These are phyloP conservation scores for Meta bourneti DNA, from an alignment of 2,888 invertebrate genomes.

Conservation along the genomic window DNA sequence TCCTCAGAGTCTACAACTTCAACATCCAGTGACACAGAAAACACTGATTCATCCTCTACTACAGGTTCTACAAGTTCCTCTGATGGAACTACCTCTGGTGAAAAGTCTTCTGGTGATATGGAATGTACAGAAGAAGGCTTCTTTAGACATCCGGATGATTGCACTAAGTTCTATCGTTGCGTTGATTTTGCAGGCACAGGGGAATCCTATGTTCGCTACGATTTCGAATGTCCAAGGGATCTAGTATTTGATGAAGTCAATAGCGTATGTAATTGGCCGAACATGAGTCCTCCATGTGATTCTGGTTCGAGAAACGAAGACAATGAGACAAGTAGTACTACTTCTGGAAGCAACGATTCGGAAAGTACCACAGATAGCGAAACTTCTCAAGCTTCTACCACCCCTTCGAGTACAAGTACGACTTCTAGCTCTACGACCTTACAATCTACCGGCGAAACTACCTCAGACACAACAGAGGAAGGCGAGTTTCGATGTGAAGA, in stretches of 20 bases:
- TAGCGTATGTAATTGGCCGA: conserved; percentile 78
- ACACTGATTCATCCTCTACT: conserved; percentile 29
- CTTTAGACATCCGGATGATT: conserved; percentile 78
- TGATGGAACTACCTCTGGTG: conserved; percentile 7
- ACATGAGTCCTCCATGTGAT: conserved; percentile 76
- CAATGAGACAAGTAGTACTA: conserved; percentile 8
- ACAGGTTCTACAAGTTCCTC: conserved; percentile 15
- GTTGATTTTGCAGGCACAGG: conserved; percentile 76
- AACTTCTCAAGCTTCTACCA: neutral
- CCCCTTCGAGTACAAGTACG: neutral
- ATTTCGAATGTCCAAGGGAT: conserved; percentile 77
- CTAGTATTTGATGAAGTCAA: conserved; percentile 77
- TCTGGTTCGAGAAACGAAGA: conserved; percentile 23
- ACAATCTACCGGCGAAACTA: neutral
- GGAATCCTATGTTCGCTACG: conserved; percentile 73
- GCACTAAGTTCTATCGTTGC: conserved; percentile 78
- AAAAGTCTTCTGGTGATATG: conserved; percentile 32
- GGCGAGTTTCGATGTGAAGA: conserved; percentile 72
- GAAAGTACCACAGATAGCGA: conserved; percentile 1
- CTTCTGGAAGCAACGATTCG: neutral
- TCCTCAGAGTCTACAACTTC: conserved; percentile 14
- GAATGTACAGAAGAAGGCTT: conserved; percentile 77
- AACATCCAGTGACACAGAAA: conserved; percentile 15
- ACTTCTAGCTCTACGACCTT: neutral
- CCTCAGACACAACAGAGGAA: neutral